phyloP scores from a whole-genome alignment of 2,797 vertebrate species.

The Semaprochilodus insignis region DNA sequence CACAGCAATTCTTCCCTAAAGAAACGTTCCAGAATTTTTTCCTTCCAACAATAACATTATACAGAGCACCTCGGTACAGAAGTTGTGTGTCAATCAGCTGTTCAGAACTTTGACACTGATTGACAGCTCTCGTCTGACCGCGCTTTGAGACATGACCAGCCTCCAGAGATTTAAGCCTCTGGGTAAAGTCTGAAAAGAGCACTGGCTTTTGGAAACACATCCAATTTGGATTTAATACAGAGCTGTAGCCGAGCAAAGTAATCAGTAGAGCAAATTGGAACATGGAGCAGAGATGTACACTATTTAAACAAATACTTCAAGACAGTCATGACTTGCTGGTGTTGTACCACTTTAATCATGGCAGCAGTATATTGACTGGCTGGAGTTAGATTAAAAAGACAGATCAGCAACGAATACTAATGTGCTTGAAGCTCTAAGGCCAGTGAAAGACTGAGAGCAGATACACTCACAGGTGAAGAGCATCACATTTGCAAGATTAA shows the following conservation, averaged over 20 bases:
- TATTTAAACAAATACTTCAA: background rate
- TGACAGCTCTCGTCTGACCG: slow-evolving; percentile 2
- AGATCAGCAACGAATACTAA: slow-evolving; percentile 3
- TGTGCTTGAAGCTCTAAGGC: background rate
- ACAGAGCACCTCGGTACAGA: background rate
- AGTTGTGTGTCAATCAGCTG: slow-evolving; percentile 13
- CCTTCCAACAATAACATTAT: background rate
- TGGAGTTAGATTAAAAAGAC: background rate
- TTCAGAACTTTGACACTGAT: slow-evolving; percentile 20
- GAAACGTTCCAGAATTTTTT: background rate
- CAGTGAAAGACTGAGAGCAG: background rate
- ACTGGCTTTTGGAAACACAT: background rate
- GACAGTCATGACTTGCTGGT: background rate
- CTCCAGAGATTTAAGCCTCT: slow-evolving; percentile 18
- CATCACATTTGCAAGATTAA: background rate
- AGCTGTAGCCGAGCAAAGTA: slow-evolving; percentile 1
- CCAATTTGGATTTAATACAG: slow-evolving; percentile 30
- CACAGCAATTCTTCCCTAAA: background rate
- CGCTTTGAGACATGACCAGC: slow-evolving; percentile 10
- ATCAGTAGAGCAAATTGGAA: background rate
- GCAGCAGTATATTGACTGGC: background rate
- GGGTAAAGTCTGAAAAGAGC: slow-evolving; percentile 9
- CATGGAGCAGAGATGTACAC: background rate
- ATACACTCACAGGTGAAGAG: background rate
- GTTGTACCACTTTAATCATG: background rate